These are phyloP conservation scores for Clivina fossor DNA, from an alignment of 2,888 invertebrate species.

Conservation along the genomic window DNA sequence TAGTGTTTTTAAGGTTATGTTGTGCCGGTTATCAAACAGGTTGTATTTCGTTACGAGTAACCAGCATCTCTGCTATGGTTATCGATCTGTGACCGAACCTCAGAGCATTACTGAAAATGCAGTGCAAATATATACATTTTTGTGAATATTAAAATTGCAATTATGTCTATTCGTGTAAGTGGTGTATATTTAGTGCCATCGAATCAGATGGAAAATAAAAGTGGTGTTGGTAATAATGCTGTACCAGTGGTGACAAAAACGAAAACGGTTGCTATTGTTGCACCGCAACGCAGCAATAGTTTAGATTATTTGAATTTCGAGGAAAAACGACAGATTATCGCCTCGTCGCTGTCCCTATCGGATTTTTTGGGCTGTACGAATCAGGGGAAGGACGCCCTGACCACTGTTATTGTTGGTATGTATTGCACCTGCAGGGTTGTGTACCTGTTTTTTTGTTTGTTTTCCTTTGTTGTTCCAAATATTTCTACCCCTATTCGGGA, in stretches of 20 bases:
- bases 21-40: no score
- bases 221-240: no score
- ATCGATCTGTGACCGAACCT: no score
- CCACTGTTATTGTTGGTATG: constrained; percentile 23
- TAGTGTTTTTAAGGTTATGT: no score
- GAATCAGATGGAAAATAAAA: background rate
- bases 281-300: constrained; percentile 77
- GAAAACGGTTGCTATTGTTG: constrained; percentile 68
- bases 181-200: constrained; percentile 47
- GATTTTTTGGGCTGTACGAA: constrained; percentile 60
- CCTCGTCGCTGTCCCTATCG: constrained; percentile 82
- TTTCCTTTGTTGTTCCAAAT: no score
- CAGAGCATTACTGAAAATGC: no score
- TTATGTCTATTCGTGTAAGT: constrained; percentile 47
- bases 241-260: constrained; percentile 41
- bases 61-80: no score
- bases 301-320: constrained; percentile 90
- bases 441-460: no score
- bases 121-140: no score
- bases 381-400: constrained; percentile 18
- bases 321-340: constrained; percentile 86
- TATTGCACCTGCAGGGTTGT: background rate
- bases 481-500: no score
- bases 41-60: no score
- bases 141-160: no score